Base-by-base conservation (phyloP, 2,797 vertebrate species). In the Myotis daubentonii region DNA sequence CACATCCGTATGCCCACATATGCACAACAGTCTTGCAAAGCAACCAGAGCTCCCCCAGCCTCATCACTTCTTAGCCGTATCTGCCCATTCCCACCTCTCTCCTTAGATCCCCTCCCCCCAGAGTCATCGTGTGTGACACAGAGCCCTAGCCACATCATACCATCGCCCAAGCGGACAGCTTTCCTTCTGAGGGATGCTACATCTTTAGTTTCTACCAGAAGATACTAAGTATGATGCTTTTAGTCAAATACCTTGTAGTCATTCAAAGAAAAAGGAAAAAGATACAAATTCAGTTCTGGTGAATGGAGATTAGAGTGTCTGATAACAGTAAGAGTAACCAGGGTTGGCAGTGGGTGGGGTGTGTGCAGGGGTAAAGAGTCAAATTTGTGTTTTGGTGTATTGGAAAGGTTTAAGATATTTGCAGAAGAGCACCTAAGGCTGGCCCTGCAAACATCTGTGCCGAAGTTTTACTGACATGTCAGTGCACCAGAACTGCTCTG, bases 61-160 rank as follows among this genome's bases (percentile, higher is more conserved):
- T 89, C 83, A 28, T 80, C 38, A 25, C 60, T 51, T 44, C 22
- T 47, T 51, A 28, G 70, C 80, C 28, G 0, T 65, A 49, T 8
- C 8, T 28, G 16, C 55, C 51, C 49, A 4, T 17, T 51, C 25
- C 23, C 28, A 13, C 49, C 36, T 12, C 38, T 17, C 53, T 38
- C 7, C 2, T 65, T 12, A 66, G 65, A 62, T 28, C 13, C 3
- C 71, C 33, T 0, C 25, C 3, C 5, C 0, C 5, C 12, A 0
- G 25, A 6, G 17, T 62, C 44, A 2, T n/a, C 30, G 57, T 55
- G 6, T 19, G 5, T 47, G 15, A 25, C 36, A 13, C 36, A 16
- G 60, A 17, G 25, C 30, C 4, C 74, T 51, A 0, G 30, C 71
- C 30, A 2, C 8, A 6, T n/a, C 33, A 3, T 17, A 12, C 1